Base-by-base conservation (phyloP, 2,888 invertebrate genomes). In the Isotomurus palustris region DNA sequence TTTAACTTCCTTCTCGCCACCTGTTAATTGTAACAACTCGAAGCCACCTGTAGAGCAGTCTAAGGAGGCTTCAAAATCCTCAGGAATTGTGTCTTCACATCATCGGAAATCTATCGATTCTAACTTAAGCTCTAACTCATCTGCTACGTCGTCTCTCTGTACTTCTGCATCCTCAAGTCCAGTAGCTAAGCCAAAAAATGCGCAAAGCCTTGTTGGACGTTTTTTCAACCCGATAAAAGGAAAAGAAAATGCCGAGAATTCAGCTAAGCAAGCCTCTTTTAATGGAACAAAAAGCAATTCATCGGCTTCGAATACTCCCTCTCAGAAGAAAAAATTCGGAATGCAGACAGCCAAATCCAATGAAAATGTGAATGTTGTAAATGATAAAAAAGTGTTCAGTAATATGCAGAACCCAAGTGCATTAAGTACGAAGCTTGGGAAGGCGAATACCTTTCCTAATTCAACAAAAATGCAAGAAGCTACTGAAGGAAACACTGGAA, bases 151-250 rank as follows among this genome's bases (percentile, higher is more conserved):
- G 17, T 66, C 66, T 3, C 60, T 62, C 10, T 66, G 62, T 48
- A 55, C 66, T 12, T 66, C 66, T 1, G 52, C 63, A 12, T 67
- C 66, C 21, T 67, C 67, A 25, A 67, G 67, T 49, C 68, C 68
- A 21, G 54, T 58, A 10, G 63, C 62, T 8, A 67, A 63, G 38
- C 67, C 10, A 56, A 60, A 47, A 50, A 41, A 19, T 36, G 41
- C 14, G 29, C 61, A 49, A 22, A 49, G 27, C 6, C 32, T 49
- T 4, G 28, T 25, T 47, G 56, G 47, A 56, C 38, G 44, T 35
- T 45, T 38, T 25, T 61, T 49, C 17, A 50, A 28, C 6, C 21
- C 28, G 14, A 19, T 17, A 28, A 60, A 59, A 56, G 66, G 66
- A 14, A 66, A 66, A 28, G 66, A 68, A 43, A 64, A 66, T n/a